A percentile compares a stretch with the other conserved stretches of the same genome.
Conservation (phyloP, 2,797 vertebrate genomes). For the Scolopax bukidnonensis region DNA sequence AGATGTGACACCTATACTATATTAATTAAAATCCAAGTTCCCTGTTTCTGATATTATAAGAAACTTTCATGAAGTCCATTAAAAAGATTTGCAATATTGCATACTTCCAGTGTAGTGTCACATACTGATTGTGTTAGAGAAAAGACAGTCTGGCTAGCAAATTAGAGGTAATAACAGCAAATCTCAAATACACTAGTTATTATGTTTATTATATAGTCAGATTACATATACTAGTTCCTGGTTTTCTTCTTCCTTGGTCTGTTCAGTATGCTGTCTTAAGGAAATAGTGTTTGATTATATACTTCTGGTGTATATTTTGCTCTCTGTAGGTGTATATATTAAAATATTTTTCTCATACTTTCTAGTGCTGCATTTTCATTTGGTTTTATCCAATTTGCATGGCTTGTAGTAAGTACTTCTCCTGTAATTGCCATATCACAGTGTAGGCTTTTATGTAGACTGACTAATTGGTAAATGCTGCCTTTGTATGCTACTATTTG, state of each 20-base stretch:
- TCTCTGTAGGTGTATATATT: slow-evolving; percentile 28
- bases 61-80: neutral
- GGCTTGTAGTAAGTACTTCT: slow-evolving; percentile 5
- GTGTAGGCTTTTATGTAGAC: slow-evolving; percentile 39
- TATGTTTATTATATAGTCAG: slow-evolving; percentile 47
- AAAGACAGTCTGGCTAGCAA: slow-evolving; percentile 53
- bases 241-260: slow-evolving; percentile 30
- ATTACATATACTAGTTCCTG: slow-evolving; percentile 23
- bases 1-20: neutral
- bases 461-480: slow-evolving; percentile 58
- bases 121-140: slow-evolving; percentile 34
- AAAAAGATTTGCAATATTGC: neutral
- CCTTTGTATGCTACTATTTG: slow-evolving; percentile 15
- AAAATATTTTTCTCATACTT: slow-evolving; percentile 29
- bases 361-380: neutral
- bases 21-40: slow-evolving; percentile 31
- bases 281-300: slow-evolving; percentile 2
- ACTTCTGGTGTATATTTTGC: slow-evolving; percentile 25
- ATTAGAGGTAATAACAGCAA: slow-evolving; percentile 52
- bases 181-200: slow-evolving; percentile 11
- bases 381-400: slow-evolving; percentile 13
- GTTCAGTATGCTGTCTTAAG: neutral
- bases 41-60: neutral
- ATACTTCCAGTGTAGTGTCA: neutral
- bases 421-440: slow-evolving; percentile 61